A percentile compares a stretch with the other conserved stretches of the same genome.
phyloP scores from a whole-genome alignment of 2,888 invertebrate genomes.

The Chrysolina haemoptera region DNA sequence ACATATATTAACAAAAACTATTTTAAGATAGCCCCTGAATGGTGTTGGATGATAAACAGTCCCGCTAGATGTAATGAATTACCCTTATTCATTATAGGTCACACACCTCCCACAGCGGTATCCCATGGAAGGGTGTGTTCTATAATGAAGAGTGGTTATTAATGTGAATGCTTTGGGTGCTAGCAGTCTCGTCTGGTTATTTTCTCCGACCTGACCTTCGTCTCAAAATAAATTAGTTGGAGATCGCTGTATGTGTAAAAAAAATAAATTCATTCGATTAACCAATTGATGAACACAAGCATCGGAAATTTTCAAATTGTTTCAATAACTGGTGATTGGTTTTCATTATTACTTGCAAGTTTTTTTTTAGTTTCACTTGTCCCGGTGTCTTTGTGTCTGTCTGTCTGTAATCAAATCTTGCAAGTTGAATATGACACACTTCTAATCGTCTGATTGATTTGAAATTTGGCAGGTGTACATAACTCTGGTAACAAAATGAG shows the following conservation, averaged over 20 bases:
- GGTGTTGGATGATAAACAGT: constrained; percentile 16
- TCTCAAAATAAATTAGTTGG: neutral
- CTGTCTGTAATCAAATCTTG: too few species aligned
- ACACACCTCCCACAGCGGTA: constrained; percentile 15
- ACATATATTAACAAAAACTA: neutral
- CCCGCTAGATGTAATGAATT: constrained; percentile 8
- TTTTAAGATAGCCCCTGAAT: constrained; percentile 5
- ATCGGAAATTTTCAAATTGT: neutral
- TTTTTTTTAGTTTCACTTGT: too few species aligned
- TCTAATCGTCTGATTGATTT: too few species aligned
- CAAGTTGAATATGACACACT: too few species aligned
- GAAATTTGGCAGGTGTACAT: too few species aligned
- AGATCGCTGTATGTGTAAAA: neutral
- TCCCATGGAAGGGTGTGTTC: constrained; percentile 28
- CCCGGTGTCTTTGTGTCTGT: too few species aligned
- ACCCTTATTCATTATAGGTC: constrained; percentile 22
- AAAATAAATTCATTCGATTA: neutral
- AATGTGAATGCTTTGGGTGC: constrained; percentile 9
- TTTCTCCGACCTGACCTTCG: neutral
- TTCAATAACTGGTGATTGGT: too few species aligned
- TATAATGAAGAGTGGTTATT: constrained; percentile 17
- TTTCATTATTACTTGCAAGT: too few species aligned
- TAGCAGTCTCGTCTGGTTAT: neutral
- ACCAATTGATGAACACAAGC: neutral
- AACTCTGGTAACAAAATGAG: too few species aligned